These are phyloP conservation scores for fruit fly (Drosophila melanogaster) DNA, from an alignment of 1,140 invertebrate genomes.

Conservation along the genomic window DNA sequence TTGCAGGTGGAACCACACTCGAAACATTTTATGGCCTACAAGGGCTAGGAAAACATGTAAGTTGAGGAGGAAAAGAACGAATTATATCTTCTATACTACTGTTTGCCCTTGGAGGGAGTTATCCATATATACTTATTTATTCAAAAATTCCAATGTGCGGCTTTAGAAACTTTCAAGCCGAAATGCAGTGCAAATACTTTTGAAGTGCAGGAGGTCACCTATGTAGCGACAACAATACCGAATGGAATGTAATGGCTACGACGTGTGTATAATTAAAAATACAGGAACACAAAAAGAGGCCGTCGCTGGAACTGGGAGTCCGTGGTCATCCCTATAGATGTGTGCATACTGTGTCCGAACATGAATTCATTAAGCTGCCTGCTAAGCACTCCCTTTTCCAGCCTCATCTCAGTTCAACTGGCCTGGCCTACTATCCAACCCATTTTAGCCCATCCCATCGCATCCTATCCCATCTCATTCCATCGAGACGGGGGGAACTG, in stretches of 20 bases:
- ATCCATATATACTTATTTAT: too few species aligned
- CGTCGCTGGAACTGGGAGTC: conserved; percentile 21
- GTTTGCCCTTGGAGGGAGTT: too few species aligned
- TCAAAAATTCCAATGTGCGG: too few species aligned
- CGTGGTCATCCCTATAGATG: conserved; percentile 27
- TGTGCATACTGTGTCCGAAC: conserved; percentile 54
- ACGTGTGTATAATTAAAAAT: conserved; percentile 82
- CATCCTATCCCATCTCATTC: too few species aligned
- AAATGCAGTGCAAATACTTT: background rate
- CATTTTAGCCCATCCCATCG: background rate
- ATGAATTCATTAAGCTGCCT: conserved; percentile 76
- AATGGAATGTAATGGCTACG: conserved; percentile 78
- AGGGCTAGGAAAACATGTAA: background rate
- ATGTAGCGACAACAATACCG: conserved; percentile 62
- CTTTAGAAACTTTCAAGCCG: too few species aligned
- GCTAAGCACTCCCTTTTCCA: background rate
- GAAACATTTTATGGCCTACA: conserved; percentile 24
- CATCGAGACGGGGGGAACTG: conserved; percentile 19
- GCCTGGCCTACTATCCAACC: conserved; percentile 1
- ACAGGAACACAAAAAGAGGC: conserved; percentile 24
- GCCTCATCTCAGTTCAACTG: conserved; percentile 4
- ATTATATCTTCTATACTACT: background rate
- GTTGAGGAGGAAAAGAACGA: background rate
- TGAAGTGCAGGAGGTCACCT: conserved; percentile 28
- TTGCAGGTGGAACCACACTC: conserved; percentile 35